These are phyloP conservation scores for Larimichthys polyactis DNA, from an alignment of 2,113 vertebrate species.

Conservation along the genomic window DNA sequence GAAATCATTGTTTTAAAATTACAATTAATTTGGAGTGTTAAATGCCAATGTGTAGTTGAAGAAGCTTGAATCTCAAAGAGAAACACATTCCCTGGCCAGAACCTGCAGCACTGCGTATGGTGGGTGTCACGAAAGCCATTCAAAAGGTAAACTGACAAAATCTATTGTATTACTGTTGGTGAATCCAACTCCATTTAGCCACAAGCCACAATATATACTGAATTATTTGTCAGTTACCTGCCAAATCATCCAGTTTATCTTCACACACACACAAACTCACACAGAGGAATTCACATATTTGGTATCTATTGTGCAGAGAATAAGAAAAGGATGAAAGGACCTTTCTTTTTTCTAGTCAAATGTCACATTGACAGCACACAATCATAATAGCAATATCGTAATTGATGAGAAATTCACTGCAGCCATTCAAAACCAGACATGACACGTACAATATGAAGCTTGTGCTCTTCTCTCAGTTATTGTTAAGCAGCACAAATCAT, in stretches of 20 bases:
- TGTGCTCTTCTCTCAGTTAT: slow-evolving; percentile 44
- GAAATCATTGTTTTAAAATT: neutral
- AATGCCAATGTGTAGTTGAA: neutral
- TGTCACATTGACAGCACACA: slow-evolving; percentile 15
- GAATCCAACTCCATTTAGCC: neutral
- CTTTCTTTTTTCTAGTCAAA: slow-evolving; percentile 9
- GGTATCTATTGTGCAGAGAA: neutral
- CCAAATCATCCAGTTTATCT: neutral
- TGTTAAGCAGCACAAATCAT: slow-evolving; percentile 50
- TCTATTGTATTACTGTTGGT: neutral
- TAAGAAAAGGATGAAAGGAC: neutral
- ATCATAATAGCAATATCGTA: slow-evolving; percentile 33
- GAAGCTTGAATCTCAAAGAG: neutral
- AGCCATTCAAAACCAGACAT: slow-evolving; percentile 24
- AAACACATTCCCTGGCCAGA: neutral
- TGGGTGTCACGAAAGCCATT: neutral
- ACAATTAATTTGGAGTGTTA: neutral
- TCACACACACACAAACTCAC: neutral
- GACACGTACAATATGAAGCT: slow-evolving; percentile 2
- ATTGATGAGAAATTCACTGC: slow-evolving; percentile 23
- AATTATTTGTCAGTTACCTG: neutral
- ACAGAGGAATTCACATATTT: neutral
- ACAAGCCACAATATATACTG: neutral
- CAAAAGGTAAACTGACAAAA: neutral
- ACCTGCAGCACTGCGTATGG: neutral